phyloP scores from a whole-genome alignment of 2,888 invertebrate species.

The Gibbula magus region DNA sequence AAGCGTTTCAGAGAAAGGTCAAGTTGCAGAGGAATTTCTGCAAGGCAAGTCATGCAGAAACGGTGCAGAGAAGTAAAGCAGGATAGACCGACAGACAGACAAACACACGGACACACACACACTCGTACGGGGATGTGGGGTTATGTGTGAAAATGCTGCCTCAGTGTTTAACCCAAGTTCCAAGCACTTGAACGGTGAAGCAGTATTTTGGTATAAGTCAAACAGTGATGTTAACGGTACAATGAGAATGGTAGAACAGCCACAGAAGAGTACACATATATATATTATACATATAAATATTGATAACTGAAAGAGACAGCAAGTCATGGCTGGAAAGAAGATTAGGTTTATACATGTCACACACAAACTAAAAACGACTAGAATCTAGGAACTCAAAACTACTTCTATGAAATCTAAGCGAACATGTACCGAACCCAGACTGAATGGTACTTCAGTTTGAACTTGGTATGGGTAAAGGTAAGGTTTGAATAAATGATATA shows the following conservation, averaged over 20 bases:
- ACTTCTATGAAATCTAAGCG: no score
- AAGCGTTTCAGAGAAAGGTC: conserved; percentile 60
- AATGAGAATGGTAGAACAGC: conserved; percentile 19
- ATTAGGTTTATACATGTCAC: background rate
- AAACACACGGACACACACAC: background rate
- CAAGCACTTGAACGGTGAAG: background rate
- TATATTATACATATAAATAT: background rate
- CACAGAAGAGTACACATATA: background rate
- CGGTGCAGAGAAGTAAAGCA: background rate
- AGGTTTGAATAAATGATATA: no score
- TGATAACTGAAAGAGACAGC: conserved; percentile 13
- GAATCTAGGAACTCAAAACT: no score
- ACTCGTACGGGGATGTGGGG: conserved; percentile 11
- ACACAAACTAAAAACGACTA: background rate
- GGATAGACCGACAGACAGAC: background rate
- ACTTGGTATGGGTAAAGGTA: no score
- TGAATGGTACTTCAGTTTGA: no score
- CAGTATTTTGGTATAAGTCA: background rate
- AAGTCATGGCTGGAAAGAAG: conserved; percentile 12
- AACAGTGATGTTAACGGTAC: background rate
- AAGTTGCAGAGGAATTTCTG: conserved; percentile 66
- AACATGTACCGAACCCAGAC: no score
- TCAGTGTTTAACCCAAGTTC: background rate
- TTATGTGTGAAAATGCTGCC: conserved; percentile 11
- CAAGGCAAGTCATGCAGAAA: conserved; percentile 39